Conservation (phyloP, 1,140 invertebrate genomes). For the Danaus melanippus region DNA sequence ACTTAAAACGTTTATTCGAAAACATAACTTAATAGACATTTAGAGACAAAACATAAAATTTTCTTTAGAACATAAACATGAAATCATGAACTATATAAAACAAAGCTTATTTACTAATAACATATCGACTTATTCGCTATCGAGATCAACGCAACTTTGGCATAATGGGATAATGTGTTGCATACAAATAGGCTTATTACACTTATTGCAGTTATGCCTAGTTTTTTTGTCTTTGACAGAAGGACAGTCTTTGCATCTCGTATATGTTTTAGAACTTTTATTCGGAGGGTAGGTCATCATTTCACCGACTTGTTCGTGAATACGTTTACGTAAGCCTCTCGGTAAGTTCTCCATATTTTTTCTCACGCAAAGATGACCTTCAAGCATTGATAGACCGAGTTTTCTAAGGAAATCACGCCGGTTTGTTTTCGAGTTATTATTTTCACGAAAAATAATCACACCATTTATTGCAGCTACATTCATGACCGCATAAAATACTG, state of each 20-base stretch:
- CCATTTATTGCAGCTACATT: conserved; percentile 28
- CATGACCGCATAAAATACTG: conserved; percentile 37
- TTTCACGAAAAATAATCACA: conserved; percentile 8
- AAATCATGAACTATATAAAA: conserved; percentile 2
- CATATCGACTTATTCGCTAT: conserved; percentile 12
- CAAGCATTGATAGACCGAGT: conserved; percentile 9
- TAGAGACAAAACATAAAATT: conserved; percentile 5
- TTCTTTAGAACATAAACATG: conserved; percentile 4
- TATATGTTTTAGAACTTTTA: conserved; percentile 2
- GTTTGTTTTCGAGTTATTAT: conserved; percentile 3
- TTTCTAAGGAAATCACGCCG: conserved; percentile 10
- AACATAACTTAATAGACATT: conserved; percentile 7
- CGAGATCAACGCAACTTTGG: conserved; percentile 17
- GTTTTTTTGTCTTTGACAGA: conserved; percentile 16
- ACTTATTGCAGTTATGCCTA: conserved; percentile 15
- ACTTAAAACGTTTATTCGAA: conserved; percentile 10
- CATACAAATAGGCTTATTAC: conserved; percentile 18
- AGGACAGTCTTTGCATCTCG: conserved; percentile 19
- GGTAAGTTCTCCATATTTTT: conserved; percentile 10
- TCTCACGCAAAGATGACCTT: conserved; percentile 8
- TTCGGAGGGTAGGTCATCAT: conserved; percentile 5
- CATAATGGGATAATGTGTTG: conserved; percentile 15
- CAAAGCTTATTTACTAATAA: conserved; percentile 13
- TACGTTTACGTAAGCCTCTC: conserved; percentile 4
- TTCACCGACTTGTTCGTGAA: conserved; percentile 6